Evolutionary conservation across 2,797 vertebrate genomes (phyloP), one percentile per base, ranked within the genome.

Genomic region (Hybognathus amarus): DNA sequence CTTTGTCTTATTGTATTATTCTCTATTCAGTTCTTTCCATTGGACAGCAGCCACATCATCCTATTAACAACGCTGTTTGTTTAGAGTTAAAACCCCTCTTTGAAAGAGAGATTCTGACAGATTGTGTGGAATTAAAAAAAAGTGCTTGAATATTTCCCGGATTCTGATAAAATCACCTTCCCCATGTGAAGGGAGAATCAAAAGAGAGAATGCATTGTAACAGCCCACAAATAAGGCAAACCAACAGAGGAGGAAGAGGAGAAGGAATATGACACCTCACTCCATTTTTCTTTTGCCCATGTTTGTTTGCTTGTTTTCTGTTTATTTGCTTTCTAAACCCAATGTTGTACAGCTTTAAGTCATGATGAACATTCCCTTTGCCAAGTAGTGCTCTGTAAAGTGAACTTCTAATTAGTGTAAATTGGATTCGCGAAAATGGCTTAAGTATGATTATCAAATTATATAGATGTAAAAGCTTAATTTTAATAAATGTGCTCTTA

Each of bases 11-110:
- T 50, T 78, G 76, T 80, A n/a, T 54, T 80, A 67, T 70, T 74
- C 69, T 33, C 22, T 81, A 33, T 68, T 36, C 36, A 73, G 74
- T 61, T 56, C 76, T 85, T 83, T 64, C 66, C 2, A 7, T 64
- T 27, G 80, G 66, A 80, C 66, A 81, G 67, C 52, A 42, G 67
- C n/a, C 73, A 8, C 73, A 33, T 77, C 52, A 63, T n/a, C n/a
- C 30, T 64, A 78, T 89, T 75, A 87, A 88, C 89, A 89, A 80
- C 64, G 84, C n/a, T 47, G 47, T 71, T 88, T 90, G 85, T 91
- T 89, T 86, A 83, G 24, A 40, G 22, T 8, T 86, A 38, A 69
- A 67, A 75, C 54, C 38, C 69, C 45, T n/a, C n/a, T 50, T 79
- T 27, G 36, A 54, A 50, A n/a, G n/a, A 50, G 88, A 54, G 30